phyloP scores from a whole-genome alignment of 2,797 vertebrate genomes.

The Sarcophilus harrisii region DNA sequence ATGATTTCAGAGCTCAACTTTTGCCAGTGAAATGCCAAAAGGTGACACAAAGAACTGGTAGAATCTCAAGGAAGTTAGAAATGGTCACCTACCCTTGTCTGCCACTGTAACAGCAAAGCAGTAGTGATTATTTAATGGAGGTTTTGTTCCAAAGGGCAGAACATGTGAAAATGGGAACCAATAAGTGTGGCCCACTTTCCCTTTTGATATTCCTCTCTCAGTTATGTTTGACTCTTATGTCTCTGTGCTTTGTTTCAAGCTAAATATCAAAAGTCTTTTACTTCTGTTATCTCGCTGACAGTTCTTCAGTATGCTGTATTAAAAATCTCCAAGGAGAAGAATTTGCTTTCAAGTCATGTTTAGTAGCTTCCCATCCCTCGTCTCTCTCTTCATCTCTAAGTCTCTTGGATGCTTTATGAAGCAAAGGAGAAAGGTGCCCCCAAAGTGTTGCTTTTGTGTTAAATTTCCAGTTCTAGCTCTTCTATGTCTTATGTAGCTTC shows the following conservation, averaged over 20 bases:
- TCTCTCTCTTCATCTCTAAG: constrained; percentile 33
- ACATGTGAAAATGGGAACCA: not conserved
- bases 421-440: constrained; percentile 57
- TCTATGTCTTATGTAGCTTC: not conserved
- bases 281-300: constrained; percentile 60
- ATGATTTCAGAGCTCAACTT: not conserved
- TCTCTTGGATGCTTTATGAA: constrained; percentile 66
- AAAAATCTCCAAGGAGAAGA: constrained; percentile 65
- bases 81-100: fast-evolving
- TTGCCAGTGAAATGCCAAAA: not conserved
- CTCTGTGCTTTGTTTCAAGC: constrained; percentile 61
- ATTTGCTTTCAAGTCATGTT: constrained; percentile 1
- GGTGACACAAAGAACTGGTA: not conserved
- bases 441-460: constrained; percentile 14
- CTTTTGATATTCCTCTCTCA: constrained; percentile 64
- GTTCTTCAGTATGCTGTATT: constrained; percentile 34
- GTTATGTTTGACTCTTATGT: fast-evolving
- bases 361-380: constrained; percentile 24
- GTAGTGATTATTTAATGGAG: not conserved
- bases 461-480: not conserved
- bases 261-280: constrained; percentile 66
- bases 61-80: not conserved
- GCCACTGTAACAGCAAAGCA: fast-evolving
- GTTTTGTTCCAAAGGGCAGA: not conserved
- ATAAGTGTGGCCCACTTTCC: constrained; percentile 20